Evolutionary conservation across 2,113 vertebrate species (phyloP), one percentile per base, ranked within the genome.

Genomic region (Mionectes macconnelli): DNA sequence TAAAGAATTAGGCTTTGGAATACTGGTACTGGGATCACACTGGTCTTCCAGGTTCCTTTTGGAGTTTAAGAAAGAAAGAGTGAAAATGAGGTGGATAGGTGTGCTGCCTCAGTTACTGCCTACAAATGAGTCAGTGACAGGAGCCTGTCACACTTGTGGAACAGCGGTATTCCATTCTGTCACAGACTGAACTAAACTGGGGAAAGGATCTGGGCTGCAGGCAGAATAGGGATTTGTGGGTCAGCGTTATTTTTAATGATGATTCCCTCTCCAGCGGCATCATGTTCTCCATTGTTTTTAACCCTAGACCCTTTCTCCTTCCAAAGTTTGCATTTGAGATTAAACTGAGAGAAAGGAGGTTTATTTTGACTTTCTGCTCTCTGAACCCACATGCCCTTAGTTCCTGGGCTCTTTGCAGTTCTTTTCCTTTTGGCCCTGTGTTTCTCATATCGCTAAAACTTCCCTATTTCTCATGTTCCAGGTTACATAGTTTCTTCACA

Each of bases 101-200:
- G 22, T 31, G 56, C 37, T 57, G 31, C 7, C 27, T 49, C 3
- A 50, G 13, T 28, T 82, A 25, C 50, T 53, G 17, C 62, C 59
- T 63, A 47, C 75, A 50, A 73, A 47, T 0, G 7, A 79, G 60
- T 17, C 0, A 0, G 45, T 72, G 57, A 11, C 27, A n/a, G 1
- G 7, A 68, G 20, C 78, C 50, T 76, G 80, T 81, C 39, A 37
- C 24, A 1, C 30, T 40, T 35, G 30, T 62, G 39, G 49, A 57
- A 12, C 1, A 4, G 14, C 10, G 35, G 3, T 7, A 1, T 74
- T 56, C 47, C 37, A 31, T 37, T 82, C 10, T 31, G 19, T n/a
- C 35, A 31, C 24, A 35, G 72, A 25, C 33, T 74, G 21, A 17
- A 55, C n/a, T 23, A 20, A 56, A 49, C 27, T 42, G 60, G 69